phyloP scores from a whole-genome alignment of 1,140 invertebrate species.

The Zaprionus kolodkinae region DNA sequence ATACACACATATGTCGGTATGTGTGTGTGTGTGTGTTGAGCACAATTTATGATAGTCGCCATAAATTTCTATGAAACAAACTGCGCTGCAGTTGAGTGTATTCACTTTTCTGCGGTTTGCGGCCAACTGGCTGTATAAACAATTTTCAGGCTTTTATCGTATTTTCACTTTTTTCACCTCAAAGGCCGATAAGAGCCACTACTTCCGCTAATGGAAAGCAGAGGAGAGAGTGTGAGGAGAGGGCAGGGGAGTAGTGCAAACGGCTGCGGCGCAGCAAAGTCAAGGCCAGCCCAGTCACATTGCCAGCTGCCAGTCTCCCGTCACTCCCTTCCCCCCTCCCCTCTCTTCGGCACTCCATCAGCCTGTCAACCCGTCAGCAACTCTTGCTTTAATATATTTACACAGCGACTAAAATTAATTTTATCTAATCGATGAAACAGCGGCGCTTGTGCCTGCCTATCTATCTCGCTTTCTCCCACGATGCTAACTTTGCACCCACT shows the following conservation, averaged over 20 bases:
- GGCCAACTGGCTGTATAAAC: constrained; percentile 60
- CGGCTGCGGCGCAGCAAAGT: constrained; percentile 53
- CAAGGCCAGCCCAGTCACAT: constrained; percentile 47
- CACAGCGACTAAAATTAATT: constrained; percentile 75
- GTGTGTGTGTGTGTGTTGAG: too few relatives aligned
- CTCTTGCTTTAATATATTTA: constrained; percentile 40
- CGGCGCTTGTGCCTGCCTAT: not conserved
- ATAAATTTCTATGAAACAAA: constrained; percentile 70
- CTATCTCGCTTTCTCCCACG: constrained; percentile 10
- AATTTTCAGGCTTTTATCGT: constrained; percentile 71
- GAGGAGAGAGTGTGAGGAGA: not conserved
- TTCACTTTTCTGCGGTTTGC: constrained; percentile 10
- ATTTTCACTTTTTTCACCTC: constrained; percentile 69
- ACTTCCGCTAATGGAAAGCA: constrained; percentile 57
- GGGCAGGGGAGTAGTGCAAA: not conserved
- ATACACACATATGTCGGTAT: constrained; percentile 13
- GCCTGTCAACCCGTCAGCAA: constrained; percentile 9
- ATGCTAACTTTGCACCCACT: constrained; percentile 1
- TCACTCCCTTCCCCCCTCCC: not conserved
- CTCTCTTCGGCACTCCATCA: not conserved
- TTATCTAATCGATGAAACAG: constrained; percentile 77
- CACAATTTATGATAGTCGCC: constrained; percentile 62
- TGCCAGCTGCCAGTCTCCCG: not conserved
- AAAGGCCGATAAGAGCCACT: constrained; percentile 62
- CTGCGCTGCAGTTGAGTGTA: constrained; percentile 33